Percentiles rank a stretch among this genome's conserved stretches.
Conservation (phyloP, 2,113 vertebrate genomes). For the Podiceps cristatus region DNA sequence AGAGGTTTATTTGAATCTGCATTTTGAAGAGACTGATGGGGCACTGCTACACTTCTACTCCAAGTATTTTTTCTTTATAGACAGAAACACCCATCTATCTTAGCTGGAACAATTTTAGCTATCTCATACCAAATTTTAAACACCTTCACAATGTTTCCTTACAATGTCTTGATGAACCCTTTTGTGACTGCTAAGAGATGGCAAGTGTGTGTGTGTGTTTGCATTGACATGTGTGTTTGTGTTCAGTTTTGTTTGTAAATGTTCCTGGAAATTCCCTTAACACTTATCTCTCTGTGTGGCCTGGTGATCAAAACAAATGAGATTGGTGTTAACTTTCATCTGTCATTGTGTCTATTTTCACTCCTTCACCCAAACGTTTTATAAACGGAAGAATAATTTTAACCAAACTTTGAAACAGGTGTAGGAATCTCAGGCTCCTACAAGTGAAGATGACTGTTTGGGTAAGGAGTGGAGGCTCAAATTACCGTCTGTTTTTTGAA, state of each 20-base stretch:
- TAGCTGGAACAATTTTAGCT: neutral
- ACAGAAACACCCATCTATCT: neutral
- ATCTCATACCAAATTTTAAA: neutral
- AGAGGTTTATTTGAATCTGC: neutral
- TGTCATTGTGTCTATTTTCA: neutral
- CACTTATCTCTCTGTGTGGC: neutral
- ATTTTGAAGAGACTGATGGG: neutral
- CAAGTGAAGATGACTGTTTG: neutral
- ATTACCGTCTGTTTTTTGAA: neutral
- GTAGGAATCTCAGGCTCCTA: neutral
- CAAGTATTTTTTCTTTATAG: neutral
- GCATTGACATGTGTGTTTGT: neutral
- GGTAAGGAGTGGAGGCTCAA: neutral
- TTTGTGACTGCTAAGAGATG: neutral
- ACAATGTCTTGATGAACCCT: neutral
- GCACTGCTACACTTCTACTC: neutral
- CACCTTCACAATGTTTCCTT: neutral
- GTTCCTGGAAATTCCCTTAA: neutral
- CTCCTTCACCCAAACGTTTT: neutral
- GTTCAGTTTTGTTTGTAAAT: neutral
- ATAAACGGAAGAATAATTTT: neutral
- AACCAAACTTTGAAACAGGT: neutral
- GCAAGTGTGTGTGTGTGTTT: neutral
- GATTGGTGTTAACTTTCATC: neutral
- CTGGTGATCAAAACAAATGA: neutral